A percentile compares a stretch with the other conserved stretches of the same genome.
These are phyloP conservation scores for Pristionchus mayeri DNA, from an alignment of 2,888 invertebrate species.

Conservation along the genomic window DNA sequence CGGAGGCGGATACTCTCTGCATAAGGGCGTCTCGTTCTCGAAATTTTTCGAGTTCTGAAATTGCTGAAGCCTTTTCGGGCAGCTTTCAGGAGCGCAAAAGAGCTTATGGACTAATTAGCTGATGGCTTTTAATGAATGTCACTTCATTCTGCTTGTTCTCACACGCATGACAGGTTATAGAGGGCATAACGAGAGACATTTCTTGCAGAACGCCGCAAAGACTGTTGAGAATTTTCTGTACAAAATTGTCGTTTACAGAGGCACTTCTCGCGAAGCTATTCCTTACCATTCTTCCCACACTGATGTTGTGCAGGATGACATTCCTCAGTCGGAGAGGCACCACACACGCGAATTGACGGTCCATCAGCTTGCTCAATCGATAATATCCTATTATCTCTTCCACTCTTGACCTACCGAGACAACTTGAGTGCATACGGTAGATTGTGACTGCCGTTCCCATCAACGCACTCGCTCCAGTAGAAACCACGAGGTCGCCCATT, in stretches of 20 bases:
- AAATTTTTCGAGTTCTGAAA: too few species aligned
- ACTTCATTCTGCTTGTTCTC: not conserved
- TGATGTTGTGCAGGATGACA: constrained; percentile 30
- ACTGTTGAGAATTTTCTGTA: too few species aligned
- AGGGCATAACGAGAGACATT: too few species aligned
- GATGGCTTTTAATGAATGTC: too few species aligned
- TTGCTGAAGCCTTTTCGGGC: too few species aligned
- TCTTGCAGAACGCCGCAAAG: too few species aligned
- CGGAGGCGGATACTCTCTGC: constrained; percentile 5
- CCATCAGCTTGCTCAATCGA: constrained; percentile 17
- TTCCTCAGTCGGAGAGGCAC: constrained; percentile 34
- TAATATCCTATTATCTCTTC: not conserved
- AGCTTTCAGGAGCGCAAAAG: too few species aligned
- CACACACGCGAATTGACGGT: constrained; percentile 34
- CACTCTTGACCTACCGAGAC: not conserved
- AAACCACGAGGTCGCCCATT: not conserved
- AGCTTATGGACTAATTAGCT: too few species aligned
- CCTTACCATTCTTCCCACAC: constrained; percentile 41
- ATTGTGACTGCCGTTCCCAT: constrained; percentile 12
- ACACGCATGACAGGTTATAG: too few species aligned
- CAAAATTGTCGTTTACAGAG: too few species aligned
- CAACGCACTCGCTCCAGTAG: not conserved
- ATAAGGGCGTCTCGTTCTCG: too few species aligned
- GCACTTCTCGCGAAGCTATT: not conserved
- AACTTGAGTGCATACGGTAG: constrained; percentile 35